Evolutionary conservation across 2,888 invertebrate genomes (phyloP), one percentile per base, ranked within the genome.

Genomic region (Peribatodes rhomboidaria): DNA sequence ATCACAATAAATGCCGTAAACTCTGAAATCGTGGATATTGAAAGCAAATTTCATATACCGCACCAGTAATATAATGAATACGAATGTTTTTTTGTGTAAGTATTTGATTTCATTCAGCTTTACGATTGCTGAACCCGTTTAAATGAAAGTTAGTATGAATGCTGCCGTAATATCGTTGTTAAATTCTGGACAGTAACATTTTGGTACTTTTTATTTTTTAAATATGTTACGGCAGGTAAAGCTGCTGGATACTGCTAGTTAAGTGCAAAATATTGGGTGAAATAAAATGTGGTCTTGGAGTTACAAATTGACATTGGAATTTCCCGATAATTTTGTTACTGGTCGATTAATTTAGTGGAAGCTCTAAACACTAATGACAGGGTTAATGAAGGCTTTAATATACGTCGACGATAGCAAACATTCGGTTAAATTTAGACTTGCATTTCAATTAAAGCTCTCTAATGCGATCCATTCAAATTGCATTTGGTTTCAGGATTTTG

Each of bases 1-100:
- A 55, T 55, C 33, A 55, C 33, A 20, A 14, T 35, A 44, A 44
- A 33, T 16, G 33, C n/a, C 18, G 35, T 55, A 55, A 55, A 35
- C 18, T 44, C 44, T 33, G 20, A 44, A 18, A 42, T 27, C 22
- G 54, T 55, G 35, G 11, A 33, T 44, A 44, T 42, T 55, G 55
- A 33, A 44, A 20, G 33, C 44, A 55, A 55, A 10, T 44, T 46
- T 27, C 6, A 27, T 27, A 2, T 27, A 6, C 6, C 27, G 27
- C 27, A 27, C 27, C n/a, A n/a, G n/a, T 27, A 4, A 27, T 27
- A 27, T 27, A 27, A n/a, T n/a, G n/a, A 27, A 27, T 27, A 6
- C 27, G 27, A 27, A 27, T 4, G 27, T 27, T 27, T 27, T 4
- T 27, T 4, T 27, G 27, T 6, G 27, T 27, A 6, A 4, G 27